Evolutionary conservation across 1,140 invertebrate genomes (phyloP).

Genomic region (Drosophila seguyi): DNA sequence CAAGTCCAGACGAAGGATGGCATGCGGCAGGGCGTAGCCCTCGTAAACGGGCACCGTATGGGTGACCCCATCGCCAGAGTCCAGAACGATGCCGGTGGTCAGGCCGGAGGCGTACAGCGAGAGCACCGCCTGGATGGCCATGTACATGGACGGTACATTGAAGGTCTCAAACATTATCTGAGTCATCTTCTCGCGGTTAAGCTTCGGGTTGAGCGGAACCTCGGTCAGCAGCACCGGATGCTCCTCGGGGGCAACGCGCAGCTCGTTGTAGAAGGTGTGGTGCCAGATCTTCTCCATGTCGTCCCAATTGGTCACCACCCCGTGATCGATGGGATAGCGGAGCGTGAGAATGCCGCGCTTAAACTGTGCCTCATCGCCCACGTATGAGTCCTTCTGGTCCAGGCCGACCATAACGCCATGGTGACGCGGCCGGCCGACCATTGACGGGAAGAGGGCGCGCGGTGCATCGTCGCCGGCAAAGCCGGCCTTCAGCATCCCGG

Average conservation of each 20-base stretch:
- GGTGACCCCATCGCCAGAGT: not conserved
- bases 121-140: slow-evolving; percentile 8
- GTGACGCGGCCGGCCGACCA: not conserved
- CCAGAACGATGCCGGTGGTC: slow-evolving; percentile 1
- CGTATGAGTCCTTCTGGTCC: not conserved
- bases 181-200: not conserved
- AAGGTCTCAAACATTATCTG: slow-evolving; percentile 11
- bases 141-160: not conserved
- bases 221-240: slow-evolving; percentile 2
- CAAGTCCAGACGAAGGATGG: not conserved
- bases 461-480: slow-evolving; percentile 1
- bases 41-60: slow-evolving; percentile 5
- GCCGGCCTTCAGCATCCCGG: not conserved
- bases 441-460: not conserved
- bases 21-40: slow-evolving; percentile 6
- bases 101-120: not conserved
- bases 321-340: not conserved
- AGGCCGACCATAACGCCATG: not conserved
- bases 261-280: slow-evolving; percentile 9
- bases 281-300: slow-evolving; percentile 15
- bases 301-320: not conserved
- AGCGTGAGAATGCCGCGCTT: not conserved
- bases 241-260: slow-evolving; percentile 6
- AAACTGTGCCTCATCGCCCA: slow-evolving; percentile 1
- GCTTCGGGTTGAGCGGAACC: slow-evolving; percentile 1